phyloP scores from a whole-genome alignment of 1,140 invertebrate genomes.

The Plutomurus gul region DNA sequence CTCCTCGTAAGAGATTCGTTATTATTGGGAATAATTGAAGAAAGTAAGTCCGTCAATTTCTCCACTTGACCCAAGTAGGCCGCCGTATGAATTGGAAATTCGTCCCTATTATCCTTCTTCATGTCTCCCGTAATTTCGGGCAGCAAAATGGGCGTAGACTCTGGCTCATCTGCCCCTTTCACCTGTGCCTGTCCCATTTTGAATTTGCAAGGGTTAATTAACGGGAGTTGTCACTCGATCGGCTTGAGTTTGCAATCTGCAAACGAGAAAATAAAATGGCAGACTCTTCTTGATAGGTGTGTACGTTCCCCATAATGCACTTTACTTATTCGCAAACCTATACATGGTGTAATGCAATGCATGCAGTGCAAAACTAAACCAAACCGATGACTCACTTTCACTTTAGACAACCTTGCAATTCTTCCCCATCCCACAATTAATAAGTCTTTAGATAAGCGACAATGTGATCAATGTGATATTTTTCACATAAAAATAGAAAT shows the following conservation, averaged over 20 bases:
- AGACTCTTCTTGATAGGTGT: not conserved
- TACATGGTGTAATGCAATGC: not conserved
- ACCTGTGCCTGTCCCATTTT: conserved; percentile 7
- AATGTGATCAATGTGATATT: too few species aligned
- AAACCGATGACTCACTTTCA: conserved; percentile 5
- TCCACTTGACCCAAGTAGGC: conserved; percentile 37
- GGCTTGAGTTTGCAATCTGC: not conserved
- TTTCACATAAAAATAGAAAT: too few species aligned
- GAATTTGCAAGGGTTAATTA: not conserved
- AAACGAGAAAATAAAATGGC: conserved; percentile 16
- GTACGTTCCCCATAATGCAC: not conserved
- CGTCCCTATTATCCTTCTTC: not conserved
- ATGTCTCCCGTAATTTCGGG: not conserved
- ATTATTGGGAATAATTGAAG: not conserved
- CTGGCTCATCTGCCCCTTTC: not conserved
- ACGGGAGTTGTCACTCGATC: not conserved
- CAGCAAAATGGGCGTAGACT: not conserved
- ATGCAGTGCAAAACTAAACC: not conserved
- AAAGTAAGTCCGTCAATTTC: conserved; percentile 33
- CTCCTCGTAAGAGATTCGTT: not conserved
- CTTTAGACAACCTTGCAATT: not conserved
- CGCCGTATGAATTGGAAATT: conserved; percentile 32
- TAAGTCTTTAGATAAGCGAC: too few species aligned
- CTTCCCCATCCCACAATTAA: not conserved
- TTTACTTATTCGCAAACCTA: not conserved